Base-by-base conservation (phyloP, 2,797 vertebrate species). In the Otolemur crassicaudatus region DNA sequence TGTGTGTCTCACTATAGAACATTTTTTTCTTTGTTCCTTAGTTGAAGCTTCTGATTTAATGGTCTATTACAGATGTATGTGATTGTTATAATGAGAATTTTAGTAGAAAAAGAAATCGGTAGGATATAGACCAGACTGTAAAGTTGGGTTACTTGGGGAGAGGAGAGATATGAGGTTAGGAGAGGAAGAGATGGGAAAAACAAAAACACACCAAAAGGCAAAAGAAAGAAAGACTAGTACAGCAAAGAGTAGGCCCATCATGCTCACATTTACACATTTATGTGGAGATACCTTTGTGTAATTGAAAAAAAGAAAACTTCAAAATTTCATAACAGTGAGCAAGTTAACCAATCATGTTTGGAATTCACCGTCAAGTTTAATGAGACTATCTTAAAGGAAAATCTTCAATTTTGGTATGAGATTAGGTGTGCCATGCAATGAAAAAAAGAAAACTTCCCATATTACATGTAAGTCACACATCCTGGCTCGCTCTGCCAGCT, bases 381-480 rank as follows among this genome's bases (percentile, higher is more conserved):
- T 46, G 34, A 65, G 63, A 93, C 73, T 31, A 67, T 75, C 63
- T 95, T 72, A 87, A 95, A 85, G 29, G 85, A 77, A 94, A 73
- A 80, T 83, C 63, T 88, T 91, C 49, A 82, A 92, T 69, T 25
- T 77, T 63, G 43, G 10, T 81, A 25, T 72, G 69, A 83, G 94
- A 77, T n/a, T 60, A 14, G 65, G n/a, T 40, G 85, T 72, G 56
- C 53, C 65, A 20, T 67, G 63, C 94, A 89, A 84, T 69, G 49
- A n/a, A 65, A 87, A 13, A 85, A 91, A 53, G 85, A 84, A 76
- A 90, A 70, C 90, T 96, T 81, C 29, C 1, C 16, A 3, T 86
- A 82, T 89, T 70, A 63, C 61, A 87, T 91, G 72, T 80, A 94
- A 93, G 95, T 87, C 95, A 91, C 86, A 94, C 70, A 31, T 83